Base-by-base conservation (phyloP, 37 sponge, comb jelly and placozoan species). In the Agelas oroides region DNA sequence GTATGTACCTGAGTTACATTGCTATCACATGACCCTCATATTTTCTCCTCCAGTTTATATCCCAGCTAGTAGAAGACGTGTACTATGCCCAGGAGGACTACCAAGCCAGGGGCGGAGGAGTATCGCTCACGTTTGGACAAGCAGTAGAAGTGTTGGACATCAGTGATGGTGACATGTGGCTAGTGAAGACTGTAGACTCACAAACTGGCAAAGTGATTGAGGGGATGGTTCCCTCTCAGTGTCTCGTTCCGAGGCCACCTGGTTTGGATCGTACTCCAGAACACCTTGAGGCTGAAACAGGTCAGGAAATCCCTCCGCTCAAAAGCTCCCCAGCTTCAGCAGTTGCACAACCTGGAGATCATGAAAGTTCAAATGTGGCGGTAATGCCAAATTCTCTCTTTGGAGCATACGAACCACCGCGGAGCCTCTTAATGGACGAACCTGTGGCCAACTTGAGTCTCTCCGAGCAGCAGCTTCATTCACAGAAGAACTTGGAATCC, bases 111-210 rank as follows among this genome's bases (percentile, higher is more conserved):
- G 73, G 59, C 36, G 76, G 68, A 32, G 63, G 59, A 1, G 23
- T 79, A 0, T 20, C 28, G 1, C 74, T 87, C 18, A 38, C 18
- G 15, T 40, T 18, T 20, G 87, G 87, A 0, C 80, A 87, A 53
- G 35, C 87, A 20, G 87, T 87, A 0, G 80, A 87, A n/a, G 80
- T 87, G 55, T 53, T 87, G 53, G 81, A 80, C 53, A 40, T 32
- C 15, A 80, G 81, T 56, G 69, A 65, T 34, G 38, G 37, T 19
- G 56, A 46, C n/a, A 28, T 46, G 69, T 80, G 81, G 81, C n/a
- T 80, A 21, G 69, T 80, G 19, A 41, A 46, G 53, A 80, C 69
- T 27, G 32, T 16, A n/a, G 76, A 76, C 59, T 32, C 68, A 32
- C 34, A 30, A 30, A 32, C 68, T 33, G 68, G 68, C 68, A 76